These are phyloP conservation scores for Hippocampus zosterae DNA, from an alignment of 2,113 vertebrate species.

Conservation along the genomic window DNA sequence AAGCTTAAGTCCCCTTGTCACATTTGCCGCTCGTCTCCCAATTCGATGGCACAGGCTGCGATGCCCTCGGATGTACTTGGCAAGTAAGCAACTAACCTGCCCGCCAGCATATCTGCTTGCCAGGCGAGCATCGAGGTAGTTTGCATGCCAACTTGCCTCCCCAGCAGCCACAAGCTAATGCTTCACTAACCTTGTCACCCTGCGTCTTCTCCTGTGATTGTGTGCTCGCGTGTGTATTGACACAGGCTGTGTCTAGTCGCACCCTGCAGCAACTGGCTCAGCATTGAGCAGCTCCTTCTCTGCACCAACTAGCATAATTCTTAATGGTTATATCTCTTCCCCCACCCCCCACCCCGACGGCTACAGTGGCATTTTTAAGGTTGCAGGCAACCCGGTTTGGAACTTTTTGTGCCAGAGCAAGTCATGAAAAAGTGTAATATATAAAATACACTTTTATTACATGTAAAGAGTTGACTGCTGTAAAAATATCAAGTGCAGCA, in stretches of 20 bases:
- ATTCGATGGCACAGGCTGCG: constrained; percentile 54
- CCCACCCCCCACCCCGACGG: too few species aligned
- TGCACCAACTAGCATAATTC: constrained; percentile 1
- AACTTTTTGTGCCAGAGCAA: neutral
- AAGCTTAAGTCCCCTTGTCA: constrained; percentile 61
- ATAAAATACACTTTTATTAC: neutral
- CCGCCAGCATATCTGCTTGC: constrained; percentile 50
- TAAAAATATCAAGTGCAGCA: neutral
- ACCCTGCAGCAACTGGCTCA: constrained; percentile 15
- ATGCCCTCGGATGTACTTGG: constrained; percentile 66
- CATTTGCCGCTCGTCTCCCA: constrained; percentile 61
- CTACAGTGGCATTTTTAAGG: neutral
- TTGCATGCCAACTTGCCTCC: constrained; percentile 61
- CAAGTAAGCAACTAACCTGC: constrained; percentile 61
- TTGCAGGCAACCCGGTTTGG: neutral
- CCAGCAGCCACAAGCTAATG: constrained; percentile 51
- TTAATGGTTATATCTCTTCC: constrained; percentile 4
- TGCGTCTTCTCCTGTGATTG: constrained; percentile 22
- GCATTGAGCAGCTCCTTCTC: constrained; percentile 4
- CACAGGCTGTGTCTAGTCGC: constrained; percentile 5
- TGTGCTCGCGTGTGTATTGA: constrained; percentile 29
- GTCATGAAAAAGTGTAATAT: neutral
- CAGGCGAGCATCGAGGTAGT: constrained; percentile 48
- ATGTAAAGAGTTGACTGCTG: neutral
- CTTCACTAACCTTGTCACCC: constrained; percentile 48